Evolutionary conservation across 2,888 invertebrate species (phyloP), one percentile per base, ranked within the genome.

Genomic region (Drosophila lutescens): DNA sequence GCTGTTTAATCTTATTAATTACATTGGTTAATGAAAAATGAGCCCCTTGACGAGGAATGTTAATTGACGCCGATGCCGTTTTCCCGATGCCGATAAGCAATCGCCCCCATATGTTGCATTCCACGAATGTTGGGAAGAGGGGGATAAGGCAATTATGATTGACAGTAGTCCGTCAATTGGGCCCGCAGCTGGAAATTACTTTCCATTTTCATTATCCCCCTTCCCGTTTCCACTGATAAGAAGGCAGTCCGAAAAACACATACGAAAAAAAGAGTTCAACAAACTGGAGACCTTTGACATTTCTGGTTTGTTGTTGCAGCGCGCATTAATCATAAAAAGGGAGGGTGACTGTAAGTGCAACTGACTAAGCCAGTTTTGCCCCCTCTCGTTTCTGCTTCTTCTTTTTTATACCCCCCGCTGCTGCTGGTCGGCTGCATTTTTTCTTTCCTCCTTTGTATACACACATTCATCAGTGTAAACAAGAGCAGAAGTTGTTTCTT

Each of bases 1-100:
- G 85, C 77, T 85, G 80, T 69, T 75, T 85, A 89, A 86, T 87
- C 89, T 87, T 87, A 89, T 86, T 86, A 86, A 86, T 86, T 86
- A 86, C 85, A 86, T 81, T 77, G 87, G 53, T 76, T 78, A 84
- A 86, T 82, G 80, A 80, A 80, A 83, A 76, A 65, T 58, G 74
- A 74, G 67, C 57, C 67, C 43, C 46, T 51, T 20, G 34, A 34
- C 20, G 73, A 51, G 68, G 88, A 82, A 83, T 86, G 77, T 86
- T 82, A 83, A 83, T 83, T 82, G 82, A 88, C 73, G 82, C 70
- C 49, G 30, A 30, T 30, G 30, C 30, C 30, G 43, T 12, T 69
- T 56, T 67, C 57, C 70, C 55, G 69, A 67, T 69, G 57, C 70
- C 71, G 71, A 70, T 67, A 68, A 68, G 68, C 46, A 44, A 49